Conservation (phyloP, 2,888 invertebrate species). For the Macropis europaea region DNA sequence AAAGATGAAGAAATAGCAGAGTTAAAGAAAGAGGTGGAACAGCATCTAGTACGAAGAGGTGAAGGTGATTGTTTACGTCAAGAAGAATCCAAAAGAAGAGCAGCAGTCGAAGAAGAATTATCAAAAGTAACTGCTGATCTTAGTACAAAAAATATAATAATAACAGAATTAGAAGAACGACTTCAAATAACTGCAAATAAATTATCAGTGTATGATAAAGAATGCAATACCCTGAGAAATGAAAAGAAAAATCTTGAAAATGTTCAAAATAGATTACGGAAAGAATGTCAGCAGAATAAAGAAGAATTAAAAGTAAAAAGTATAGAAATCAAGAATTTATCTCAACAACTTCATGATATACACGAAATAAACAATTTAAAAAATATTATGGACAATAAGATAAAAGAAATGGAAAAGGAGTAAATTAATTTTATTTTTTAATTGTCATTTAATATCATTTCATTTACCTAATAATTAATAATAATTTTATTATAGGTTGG, state of each 20-base stretch:
- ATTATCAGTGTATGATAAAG: constrained; percentile 6
- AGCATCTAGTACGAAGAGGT: constrained; percentile 38
- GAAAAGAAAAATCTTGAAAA: constrained; percentile 43
- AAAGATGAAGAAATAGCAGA: constrained; percentile 57
- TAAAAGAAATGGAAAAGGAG: constrained; percentile 54
- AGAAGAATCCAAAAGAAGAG: constrained; percentile 3
- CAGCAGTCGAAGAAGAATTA: constrained; percentile 25
- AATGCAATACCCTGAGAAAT: constrained; percentile 24
- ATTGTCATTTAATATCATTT: background rate
- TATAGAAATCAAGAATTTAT: constrained; percentile 40
- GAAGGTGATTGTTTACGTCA: constrained; percentile 44
- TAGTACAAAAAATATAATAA: constrained; percentile 17
- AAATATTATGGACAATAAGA: constrained; percentile 31
- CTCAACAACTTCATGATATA: constrained; percentile 42
- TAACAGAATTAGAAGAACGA: constrained; percentile 21
- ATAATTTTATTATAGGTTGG: constrained; percentile 47
- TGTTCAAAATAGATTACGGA: constrained; percentile 9
- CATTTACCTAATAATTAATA: background rate
- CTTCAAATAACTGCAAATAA: constrained; percentile 1
- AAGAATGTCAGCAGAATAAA: constrained; percentile 21
- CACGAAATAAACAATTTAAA: constrained; percentile 30
- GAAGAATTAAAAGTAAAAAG: constrained; percentile 24
- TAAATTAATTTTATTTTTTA: constrained; percentile 24
- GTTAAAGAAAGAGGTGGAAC: constrained; percentile 47
- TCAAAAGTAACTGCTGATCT: constrained; percentile 14